These are phyloP conservation scores for Procambarus virginalis DNA, from an alignment of 1,140 invertebrate species.

Conservation along the genomic window DNA sequence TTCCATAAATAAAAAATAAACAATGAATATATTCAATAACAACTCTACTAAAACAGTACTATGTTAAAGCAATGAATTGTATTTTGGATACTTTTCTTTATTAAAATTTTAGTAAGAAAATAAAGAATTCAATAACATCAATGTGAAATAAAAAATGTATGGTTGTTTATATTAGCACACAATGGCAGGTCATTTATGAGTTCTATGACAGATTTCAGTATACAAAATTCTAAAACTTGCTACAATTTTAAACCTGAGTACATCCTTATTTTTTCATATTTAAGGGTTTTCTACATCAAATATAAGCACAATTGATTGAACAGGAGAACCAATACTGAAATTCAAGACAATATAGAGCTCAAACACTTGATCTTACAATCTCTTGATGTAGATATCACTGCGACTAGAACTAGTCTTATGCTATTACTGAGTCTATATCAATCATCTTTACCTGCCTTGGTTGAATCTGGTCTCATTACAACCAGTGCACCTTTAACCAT, in stretches of 20 bases:
- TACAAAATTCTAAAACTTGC: not conserved
- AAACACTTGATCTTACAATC: not conserved
- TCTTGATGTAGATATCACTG: not conserved
- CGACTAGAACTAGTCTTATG: not conserved
- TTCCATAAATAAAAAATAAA: no score
- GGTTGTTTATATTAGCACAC: not conserved
- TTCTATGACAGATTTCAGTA: not conserved
- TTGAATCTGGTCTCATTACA: conserved; percentile 27
- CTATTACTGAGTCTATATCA: conserved; percentile 35
- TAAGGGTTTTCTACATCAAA: not conserved
- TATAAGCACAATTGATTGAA: not conserved
- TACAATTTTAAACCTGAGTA: not conserved
- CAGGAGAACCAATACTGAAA: not conserved
- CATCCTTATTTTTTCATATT: not conserved
- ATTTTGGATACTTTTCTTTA: no score
- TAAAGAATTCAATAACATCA: no score
- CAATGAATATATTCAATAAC: no score
- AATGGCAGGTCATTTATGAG: not conserved
- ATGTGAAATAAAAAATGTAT: not conserved
- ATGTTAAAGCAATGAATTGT: no score
- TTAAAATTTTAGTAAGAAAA: no score
- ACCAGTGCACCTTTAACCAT: conserved; percentile 68
- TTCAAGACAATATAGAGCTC: not conserved
- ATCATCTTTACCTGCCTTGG: conserved; percentile 20
- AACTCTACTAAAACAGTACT: no score